A percentile compares a stretch with the other conserved stretches of the same genome.
Evolutionary conservation across 2,888 invertebrate species (phyloP).

Genomic region (Tipula lateralis): DNA sequence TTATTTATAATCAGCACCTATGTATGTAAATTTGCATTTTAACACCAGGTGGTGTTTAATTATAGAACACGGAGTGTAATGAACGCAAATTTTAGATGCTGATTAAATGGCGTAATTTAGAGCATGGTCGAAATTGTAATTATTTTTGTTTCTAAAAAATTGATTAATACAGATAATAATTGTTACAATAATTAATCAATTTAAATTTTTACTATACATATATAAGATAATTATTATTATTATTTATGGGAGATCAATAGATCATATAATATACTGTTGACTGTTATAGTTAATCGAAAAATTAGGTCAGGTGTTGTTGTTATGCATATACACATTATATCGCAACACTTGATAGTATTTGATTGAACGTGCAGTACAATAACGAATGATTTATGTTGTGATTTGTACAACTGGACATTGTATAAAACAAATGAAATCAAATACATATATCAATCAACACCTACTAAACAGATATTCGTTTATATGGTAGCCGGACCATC

Average conservation of each 20-base stretch:
- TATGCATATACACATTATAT: not conserved
- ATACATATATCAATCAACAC: not conserved
- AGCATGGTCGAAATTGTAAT: conserved; percentile 4
- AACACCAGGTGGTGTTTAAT: not conserved
- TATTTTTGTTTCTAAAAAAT: not conserved
- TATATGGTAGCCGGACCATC: not conserved
- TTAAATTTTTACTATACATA: not conserved
- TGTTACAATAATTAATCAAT: not conserved
- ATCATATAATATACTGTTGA: no score
- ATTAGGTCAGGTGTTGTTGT: not conserved
- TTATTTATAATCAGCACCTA: not conserved
- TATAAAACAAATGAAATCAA: not conserved
- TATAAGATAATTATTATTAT: not conserved
- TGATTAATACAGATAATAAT: not conserved
- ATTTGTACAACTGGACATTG: not conserved
- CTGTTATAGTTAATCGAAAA: not conserved
- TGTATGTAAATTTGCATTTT: not conserved
- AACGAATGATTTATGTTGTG: not conserved
- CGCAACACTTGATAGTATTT: not conserved
- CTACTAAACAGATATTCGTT: not conserved
- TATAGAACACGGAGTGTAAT: not conserved
- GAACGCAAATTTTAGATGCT: not conserved
- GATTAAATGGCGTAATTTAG: not conserved
- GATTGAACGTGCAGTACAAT: no score
- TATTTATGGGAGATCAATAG: not conserved